phyloP scores from a whole-genome alignment of 2,888 invertebrate genomes.

The Morpho deidamia region DNA sequence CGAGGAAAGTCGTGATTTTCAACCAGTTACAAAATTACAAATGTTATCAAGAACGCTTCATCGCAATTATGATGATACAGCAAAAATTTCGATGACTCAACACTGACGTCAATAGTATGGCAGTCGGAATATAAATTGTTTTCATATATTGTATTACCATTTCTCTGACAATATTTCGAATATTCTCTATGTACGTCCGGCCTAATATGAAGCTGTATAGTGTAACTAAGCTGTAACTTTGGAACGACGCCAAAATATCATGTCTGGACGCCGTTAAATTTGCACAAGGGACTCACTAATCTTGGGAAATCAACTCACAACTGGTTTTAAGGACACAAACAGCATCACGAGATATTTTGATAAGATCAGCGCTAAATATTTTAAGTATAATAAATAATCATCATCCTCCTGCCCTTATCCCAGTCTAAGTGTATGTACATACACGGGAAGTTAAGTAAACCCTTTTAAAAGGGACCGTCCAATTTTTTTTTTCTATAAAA shows the following conservation, averaged over 20 bases:
- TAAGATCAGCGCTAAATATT: constrained; percentile 17
- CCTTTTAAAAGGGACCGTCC: background rate
- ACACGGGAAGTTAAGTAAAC: too few relatives aligned
- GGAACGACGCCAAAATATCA: constrained; percentile 57
- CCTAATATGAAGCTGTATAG: constrained; percentile 35
- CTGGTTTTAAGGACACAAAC: constrained; percentile 25
- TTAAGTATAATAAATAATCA: too few relatives aligned
- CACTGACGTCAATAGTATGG: constrained; percentile 7
- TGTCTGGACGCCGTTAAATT: constrained; percentile 60
- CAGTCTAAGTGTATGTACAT: too few relatives aligned
- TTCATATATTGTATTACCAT: constrained; percentile 10
- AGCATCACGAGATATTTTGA: constrained; percentile 25
- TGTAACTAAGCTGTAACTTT: constrained; percentile 47
- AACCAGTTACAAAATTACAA: too few relatives aligned
- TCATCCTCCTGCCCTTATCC: too few relatives aligned
- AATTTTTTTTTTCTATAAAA: too few relatives aligned
- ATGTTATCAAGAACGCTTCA: too few relatives aligned
- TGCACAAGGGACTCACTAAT: constrained; percentile 44
- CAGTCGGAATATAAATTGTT: constrained; percentile 5
- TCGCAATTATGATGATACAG: too few relatives aligned
- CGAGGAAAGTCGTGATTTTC: too few relatives aligned
- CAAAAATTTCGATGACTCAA: constrained; percentile 5
- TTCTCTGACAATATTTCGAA: constrained; percentile 19
- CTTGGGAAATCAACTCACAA: constrained; percentile 35
- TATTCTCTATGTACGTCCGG: constrained; percentile 12